Percentiles rank a stretch among this genome's conserved stretches.
Evolutionary conservation across 2,888 invertebrate species (phyloP).

Genomic region (Cheiracanthium punctorium): DNA sequence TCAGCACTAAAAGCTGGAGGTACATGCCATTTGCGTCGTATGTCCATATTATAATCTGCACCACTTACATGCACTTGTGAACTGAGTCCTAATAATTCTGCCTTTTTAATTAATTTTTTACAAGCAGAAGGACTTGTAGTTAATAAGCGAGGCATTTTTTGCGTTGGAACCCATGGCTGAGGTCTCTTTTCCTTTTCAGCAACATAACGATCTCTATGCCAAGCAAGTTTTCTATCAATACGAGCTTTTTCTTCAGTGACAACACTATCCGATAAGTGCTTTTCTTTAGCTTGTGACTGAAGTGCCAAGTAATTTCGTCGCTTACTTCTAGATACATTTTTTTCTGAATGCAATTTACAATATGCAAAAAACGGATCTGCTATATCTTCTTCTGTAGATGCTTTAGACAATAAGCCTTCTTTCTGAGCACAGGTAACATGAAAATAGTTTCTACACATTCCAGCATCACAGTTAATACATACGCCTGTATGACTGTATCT

Average conservation of each 20-base stretch:
- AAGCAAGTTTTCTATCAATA: slow-evolving; percentile 78
- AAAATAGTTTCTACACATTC: slow-evolving; percentile 97
- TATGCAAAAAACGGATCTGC: slow-evolving; percentile 98
- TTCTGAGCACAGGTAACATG: slow-evolving; percentile 98
- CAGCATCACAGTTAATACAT: slow-evolving; percentile 97
- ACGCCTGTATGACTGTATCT: slow-evolving; percentile 93
- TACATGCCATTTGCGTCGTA: slow-evolving; percentile 94
- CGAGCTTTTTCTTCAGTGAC: slow-evolving; percentile 74
- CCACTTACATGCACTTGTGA: slow-evolving; percentile 67
- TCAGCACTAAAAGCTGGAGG: slow-evolving; percentile 95
- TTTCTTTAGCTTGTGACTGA: slow-evolving; percentile 82
- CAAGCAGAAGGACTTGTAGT: slow-evolving; percentile 94
- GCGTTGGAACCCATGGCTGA: slow-evolving; percentile 92
- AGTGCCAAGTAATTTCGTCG: slow-evolving; percentile 89
- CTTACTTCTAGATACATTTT: slow-evolving; percentile 83
- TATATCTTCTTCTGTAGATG: slow-evolving; percentile 79
- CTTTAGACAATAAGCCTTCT: slow-evolving; percentile 93
- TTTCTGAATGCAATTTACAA: slow-evolving; percentile 96
- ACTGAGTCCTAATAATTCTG: slow-evolving; percentile 92
- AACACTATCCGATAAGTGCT: slow-evolving; percentile 50
- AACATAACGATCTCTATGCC: slow-evolving; percentile 88
- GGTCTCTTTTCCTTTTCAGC: slow-evolving; percentile 75
- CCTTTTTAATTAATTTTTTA: slow-evolving; percentile 87
- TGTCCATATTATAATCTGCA: slow-evolving; percentile 85
- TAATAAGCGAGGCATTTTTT: slow-evolving; percentile 93